phyloP scores from a whole-genome alignment of 2,113 vertebrate species.

The Rhea pennata region DNA sequence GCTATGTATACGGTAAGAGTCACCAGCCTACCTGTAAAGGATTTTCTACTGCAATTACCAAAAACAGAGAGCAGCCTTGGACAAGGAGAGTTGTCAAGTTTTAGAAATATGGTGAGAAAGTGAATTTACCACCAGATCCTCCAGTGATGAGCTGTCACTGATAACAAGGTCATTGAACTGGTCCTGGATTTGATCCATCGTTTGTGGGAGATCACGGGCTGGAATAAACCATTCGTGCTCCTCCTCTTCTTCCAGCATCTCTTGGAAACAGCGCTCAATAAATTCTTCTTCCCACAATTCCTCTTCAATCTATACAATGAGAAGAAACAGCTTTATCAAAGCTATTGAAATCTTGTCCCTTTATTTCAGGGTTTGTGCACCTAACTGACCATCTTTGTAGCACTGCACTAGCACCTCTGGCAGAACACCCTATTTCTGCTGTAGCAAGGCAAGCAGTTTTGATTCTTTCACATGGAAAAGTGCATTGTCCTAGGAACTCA shows the following conservation, averaged over 20 bases:
- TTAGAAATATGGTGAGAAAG: slow-evolving; percentile 35
- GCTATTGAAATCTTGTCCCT: fast-evolving
- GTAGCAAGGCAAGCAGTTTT: neutral
- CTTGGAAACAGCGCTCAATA: slow-evolving; percentile 92
- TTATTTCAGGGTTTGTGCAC: neutral
- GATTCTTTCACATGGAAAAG: neutral
- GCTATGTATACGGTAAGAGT: neutral
- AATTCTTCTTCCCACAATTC: slow-evolving; percentile 95
- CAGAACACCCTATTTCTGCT: fast-evolving
- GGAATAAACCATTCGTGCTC: slow-evolving; percentile 93
- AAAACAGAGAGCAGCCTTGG: neutral
- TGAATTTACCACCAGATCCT: slow-evolving; percentile 84
- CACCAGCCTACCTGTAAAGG: neutral
- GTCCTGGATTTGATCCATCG: slow-evolving; percentile 86
- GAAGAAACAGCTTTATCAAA: neutral
- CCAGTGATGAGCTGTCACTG: slow-evolving; percentile 81
- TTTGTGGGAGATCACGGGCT: slow-evolving; percentile 89
- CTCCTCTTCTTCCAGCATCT: slow-evolving; percentile 94
- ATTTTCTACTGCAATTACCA: neutral
- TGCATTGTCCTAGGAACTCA: neutral
- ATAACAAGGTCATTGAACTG: slow-evolving; percentile 87
- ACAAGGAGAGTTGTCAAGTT: neutral
- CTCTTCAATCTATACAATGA: slow-evolving; percentile 84
- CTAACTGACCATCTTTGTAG: neutral
- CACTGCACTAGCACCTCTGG: neutral